Percentiles rank a stretch among this genome's conserved stretches.
phyloP scores from a whole-genome alignment of 2,113 vertebrate genomes.

The Falcunculus frontatus region DNA sequence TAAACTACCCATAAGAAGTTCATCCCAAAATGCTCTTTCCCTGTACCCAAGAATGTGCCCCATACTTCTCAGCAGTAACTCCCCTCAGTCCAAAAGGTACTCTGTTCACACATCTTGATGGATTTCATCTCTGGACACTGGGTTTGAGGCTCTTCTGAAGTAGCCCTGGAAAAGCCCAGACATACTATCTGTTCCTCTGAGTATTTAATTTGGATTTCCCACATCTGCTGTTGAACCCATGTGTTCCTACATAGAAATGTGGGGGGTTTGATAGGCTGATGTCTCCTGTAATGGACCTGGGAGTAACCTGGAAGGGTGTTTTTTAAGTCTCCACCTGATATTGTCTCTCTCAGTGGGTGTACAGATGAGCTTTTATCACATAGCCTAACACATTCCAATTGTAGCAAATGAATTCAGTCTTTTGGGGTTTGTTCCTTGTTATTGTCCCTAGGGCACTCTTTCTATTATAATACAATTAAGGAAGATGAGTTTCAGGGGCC shows the following conservation, averaged over 20 bases:
- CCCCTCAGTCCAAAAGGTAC: not conserved
- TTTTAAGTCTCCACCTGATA: not conserved
- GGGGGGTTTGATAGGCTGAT: not conserved
- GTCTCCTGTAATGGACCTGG: not conserved
- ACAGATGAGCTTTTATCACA: not conserved
- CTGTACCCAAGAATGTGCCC: not conserved
- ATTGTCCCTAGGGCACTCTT: not conserved
- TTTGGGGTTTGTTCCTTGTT: not conserved
- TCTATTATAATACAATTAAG: conserved; percentile 26
- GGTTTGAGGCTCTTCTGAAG: not conserved
- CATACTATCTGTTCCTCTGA: not conserved
- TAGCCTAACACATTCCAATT: not conserved
- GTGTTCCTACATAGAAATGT: not conserved
- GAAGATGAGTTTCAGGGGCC: conserved; percentile 5
- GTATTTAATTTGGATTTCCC: not conserved
- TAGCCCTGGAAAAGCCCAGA: not conserved
- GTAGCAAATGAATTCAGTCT: not conserved
- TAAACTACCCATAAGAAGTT: not conserved
- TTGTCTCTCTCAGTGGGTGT: not conserved
- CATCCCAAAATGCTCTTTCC: not conserved
- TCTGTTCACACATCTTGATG: not conserved
- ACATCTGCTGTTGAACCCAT: not conserved
- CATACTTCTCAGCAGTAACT: not conserved
- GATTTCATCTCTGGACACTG: not conserved
- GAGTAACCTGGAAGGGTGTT: not conserved